Evolutionary conservation across 2,113 vertebrate genomes (phyloP), one percentile per base, ranked within the genome.

Genomic region (Tauraco erythrolophus): DNA sequence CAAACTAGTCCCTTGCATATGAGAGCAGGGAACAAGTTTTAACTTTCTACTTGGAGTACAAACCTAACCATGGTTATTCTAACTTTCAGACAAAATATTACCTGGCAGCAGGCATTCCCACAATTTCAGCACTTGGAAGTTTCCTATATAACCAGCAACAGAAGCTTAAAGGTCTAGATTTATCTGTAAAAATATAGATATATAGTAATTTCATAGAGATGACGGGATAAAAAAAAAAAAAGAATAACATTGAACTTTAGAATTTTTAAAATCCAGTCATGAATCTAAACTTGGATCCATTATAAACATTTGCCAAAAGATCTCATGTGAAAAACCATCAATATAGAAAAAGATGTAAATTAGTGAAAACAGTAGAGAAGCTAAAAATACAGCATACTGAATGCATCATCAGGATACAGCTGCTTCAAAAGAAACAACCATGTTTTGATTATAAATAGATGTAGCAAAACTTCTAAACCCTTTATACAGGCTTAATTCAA

Each of bases 361-460:
- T 92, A 81, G 28, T 62, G 15, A 74, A 91, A 91, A 89, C 41
- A 61, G 31, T 16, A 83, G 35, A 72, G 48, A 79, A 88, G 25
- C 82, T 88, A 95, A 88, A 97, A 94, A 95, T 94, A 71, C 4
- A 39, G 3, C 41, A 53, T 62, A 76, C 8, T 90, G 58, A 94
- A 88, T 88, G n/a, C 31, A 35, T 84, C 71, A 89, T 91, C 70
- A 88, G 27, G 30, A 71, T 82, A 85, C 53, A 94, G 60, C 41
- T 85, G 65, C 80, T 91, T 90, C 45, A 82, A 83, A 92, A 79
- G 35, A 61, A 87, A 62, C 9, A 82, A 35, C 43, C 61, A 41
- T 62, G 37, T 25, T 45, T 58, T 88, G 57, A 76, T 72, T 83
- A 92, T 68, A 85, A 95, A 93, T 66, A 80, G 46, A 66, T 33